Conservation (phyloP, 2,797 vertebrate species). For the Darevskia mixta region DNA sequence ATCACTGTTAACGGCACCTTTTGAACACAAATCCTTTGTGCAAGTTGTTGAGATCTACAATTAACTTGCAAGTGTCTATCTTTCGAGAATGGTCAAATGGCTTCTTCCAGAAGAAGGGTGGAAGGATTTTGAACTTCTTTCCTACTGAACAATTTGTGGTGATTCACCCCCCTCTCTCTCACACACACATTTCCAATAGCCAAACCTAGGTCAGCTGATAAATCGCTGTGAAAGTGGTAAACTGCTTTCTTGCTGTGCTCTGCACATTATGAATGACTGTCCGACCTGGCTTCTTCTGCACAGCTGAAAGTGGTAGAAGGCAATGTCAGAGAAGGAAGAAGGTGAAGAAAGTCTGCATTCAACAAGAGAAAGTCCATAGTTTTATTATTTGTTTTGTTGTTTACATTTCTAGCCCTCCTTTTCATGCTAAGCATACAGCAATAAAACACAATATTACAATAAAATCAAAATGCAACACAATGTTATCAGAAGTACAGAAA, state of each 20-base stretch:
- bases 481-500: not conserved
- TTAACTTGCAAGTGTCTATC: conserved; percentile 20
- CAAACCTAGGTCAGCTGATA: not conserved
- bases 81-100: not conserved
- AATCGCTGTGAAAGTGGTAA: not conserved
- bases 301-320: not conserved
- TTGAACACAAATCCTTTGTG: conserved; percentile 33
- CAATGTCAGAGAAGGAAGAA: not conserved
- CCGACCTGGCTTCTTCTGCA: not conserved
- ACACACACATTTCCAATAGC: not conserved
- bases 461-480: not conserved
- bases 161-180: not conserved
- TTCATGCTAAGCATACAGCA: not conserved
- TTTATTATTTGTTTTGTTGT: not conserved
- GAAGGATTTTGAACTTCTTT: conserved; percentile 2
- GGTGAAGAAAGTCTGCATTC: not conserved
- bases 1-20: conserved; percentile 23
- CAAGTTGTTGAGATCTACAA: conserved; percentile 15
- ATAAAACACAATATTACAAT: not conserved
- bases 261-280: not conserved
- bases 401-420: not conserved
- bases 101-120: conserved; percentile 6
- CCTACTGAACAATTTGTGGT: conserved; percentile 4
- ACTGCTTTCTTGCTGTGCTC: not conserved
- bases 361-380: not conserved